phyloP scores from a whole-genome alignment of 1,140 invertebrate genomes.

The Propsilocerus akamusi region DNA sequence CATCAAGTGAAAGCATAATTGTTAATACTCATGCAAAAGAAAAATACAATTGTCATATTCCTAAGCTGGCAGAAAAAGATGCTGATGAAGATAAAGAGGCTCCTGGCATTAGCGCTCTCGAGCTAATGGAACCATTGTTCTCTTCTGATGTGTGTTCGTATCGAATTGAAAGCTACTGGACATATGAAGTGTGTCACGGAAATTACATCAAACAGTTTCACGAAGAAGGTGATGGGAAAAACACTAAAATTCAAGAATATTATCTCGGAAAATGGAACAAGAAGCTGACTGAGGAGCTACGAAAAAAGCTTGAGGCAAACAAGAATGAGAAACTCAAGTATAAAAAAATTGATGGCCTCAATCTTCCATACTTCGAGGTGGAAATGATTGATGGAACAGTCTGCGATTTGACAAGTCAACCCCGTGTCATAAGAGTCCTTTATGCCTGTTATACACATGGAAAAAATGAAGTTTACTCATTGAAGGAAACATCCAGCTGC shows the following conservation, averaged over 20 bases:
- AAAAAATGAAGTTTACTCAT: constrained; percentile 81
- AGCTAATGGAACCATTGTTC: constrained; percentile 59
- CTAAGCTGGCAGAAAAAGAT: constrained; percentile 38
- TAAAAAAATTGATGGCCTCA: constrained; percentile 73
- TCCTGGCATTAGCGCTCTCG: constrained; percentile 36
- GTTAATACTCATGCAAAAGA: constrained; percentile 48
- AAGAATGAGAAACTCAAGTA: constrained; percentile 26
- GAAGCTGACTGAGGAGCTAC: constrained; percentile 34
- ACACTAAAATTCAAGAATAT: constrained; percentile 50
- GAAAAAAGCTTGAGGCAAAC: constrained; percentile 26
- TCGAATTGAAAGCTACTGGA: constrained; percentile 88
- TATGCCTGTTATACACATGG: constrained; percentile 72
- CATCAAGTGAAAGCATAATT: constrained; percentile 27
- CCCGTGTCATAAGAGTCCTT: constrained; percentile 55
- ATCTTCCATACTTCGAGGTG: constrained; percentile 67
- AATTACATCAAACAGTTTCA: constrained; percentile 82
- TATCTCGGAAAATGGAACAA: constrained; percentile 55
- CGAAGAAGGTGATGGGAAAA: constrained; percentile 67
- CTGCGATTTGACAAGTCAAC: constrained; percentile 79
- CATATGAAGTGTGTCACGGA: constrained; percentile 93
- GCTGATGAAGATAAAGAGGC: constrained; percentile 20
- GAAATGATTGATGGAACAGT: constrained; percentile 62
- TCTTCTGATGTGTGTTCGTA: constrained; percentile 60
- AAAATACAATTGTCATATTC: constrained; percentile 56
- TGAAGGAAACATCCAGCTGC: constrained; percentile 86